These are phyloP conservation scores for Theristicus caerulescens DNA, from an alignment of 2,113 vertebrate species.

Conservation along the genomic window DNA sequence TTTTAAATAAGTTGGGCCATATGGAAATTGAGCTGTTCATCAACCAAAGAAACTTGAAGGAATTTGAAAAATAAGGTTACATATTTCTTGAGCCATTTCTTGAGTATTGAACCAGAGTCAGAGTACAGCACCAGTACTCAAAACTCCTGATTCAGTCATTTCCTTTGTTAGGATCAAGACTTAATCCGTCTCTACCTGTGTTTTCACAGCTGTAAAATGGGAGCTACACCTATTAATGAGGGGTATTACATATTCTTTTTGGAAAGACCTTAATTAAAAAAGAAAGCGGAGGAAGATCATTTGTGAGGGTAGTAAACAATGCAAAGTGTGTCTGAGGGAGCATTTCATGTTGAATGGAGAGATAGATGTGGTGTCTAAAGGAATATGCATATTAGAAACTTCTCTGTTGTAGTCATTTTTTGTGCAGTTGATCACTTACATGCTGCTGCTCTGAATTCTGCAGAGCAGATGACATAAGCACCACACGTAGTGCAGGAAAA, in stretches of 20 bases:
- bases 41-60: background rate
- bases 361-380: background rate
- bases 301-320: background rate
- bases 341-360: background rate
- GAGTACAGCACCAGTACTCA: background rate
- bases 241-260: background rate
- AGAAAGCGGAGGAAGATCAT: background rate
- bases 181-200: background rate
- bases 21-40: slow-evolving; percentile 19
- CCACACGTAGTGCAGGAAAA: background rate
- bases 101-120: background rate
- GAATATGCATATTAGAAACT: background rate
- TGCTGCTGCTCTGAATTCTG: background rate
- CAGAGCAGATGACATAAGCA: background rate
- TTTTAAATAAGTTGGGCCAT: slow-evolving; percentile 12
- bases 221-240: slow-evolving; percentile 10
- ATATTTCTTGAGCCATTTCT: slow-evolving; percentile 1
- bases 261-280: background rate
- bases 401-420: background rate
- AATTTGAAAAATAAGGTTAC: slow-evolving; percentile 5
- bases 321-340: background rate
- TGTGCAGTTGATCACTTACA: background rate
- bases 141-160: background rate
- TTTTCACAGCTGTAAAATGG: slow-evolving; percentile 39
- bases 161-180: slow-evolving; percentile 34